Evolutionary conservation across 23 tunicate genomes (phyloP), one percentile per base, ranked within the genome.

Genomic region (Styela clava): DNA sequence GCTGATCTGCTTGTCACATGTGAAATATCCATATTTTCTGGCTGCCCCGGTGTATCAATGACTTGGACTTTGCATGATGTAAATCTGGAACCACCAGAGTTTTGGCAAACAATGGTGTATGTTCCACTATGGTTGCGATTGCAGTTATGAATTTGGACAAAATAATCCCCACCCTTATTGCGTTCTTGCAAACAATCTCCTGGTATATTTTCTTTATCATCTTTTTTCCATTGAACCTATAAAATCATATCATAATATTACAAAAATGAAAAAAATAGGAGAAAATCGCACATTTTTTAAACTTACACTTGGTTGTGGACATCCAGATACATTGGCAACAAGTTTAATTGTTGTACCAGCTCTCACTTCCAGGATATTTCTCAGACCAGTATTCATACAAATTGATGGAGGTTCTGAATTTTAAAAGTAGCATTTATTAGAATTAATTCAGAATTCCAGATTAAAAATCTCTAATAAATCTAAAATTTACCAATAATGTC

Each of bases 221-320:
- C 98, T 56, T 87, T 87, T 76, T 84, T 84, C 98, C 98, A 94
- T 16, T 73, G 69, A 2, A 78, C 61, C 88, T 89, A 28, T 65
- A 65, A 5, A 28, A 7, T 16, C 9, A 25, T 65, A 65, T 26
- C 31, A 65, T 5, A 65, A 26, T 28, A 65, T 65, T 5, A 44
- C 12, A 44, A 44, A 12, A 7, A 44, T 5, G 12, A 44, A 44
- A 5, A 44, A 5, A 44, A 44, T 44, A 44, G 56, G 12, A 44
- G 12, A 44, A 44, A 44, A 44, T 44, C 12, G 12, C 12, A 12
- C 12, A 44, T 44, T 5, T 5, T 5, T 5, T 44, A 12, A 7
- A 51, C 21, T 37, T 52, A 76, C 81, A 52, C n/a, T 29, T 1
- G 81, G 81, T 76, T n/a, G 21, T 71, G 85, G 85, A 30, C 29